Conservation (phyloP, 2,797 vertebrate species). For the Hybognathus amarus region DNA sequence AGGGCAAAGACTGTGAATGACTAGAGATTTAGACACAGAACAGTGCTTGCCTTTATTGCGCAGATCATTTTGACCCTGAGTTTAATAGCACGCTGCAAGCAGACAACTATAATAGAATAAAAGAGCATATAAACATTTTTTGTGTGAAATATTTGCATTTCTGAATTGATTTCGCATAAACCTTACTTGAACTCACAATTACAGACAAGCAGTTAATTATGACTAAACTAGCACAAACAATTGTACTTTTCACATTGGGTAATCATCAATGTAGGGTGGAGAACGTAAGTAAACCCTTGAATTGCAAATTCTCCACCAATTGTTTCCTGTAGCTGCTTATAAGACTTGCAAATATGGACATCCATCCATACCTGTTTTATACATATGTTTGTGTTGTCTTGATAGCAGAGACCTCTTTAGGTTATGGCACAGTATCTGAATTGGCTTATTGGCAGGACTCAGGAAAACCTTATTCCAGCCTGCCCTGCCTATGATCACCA, state of each 20-base stretch:
- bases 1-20: constrained; percentile 23
- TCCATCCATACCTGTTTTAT: neutral
- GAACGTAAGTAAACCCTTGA: neutral
- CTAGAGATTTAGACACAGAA: constrained; percentile 7
- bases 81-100: neutral
- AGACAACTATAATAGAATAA: neutral
- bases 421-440: neutral
- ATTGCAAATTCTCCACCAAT: neutral
- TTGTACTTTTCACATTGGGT: neutral
- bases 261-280: neutral
- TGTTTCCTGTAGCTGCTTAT: neutral
- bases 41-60: constrained; percentile 9
- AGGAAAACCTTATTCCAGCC: neutral
- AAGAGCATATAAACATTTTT: neutral
- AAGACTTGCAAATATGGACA: neutral
- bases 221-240: neutral
- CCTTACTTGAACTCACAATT: neutral
- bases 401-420: neutral
- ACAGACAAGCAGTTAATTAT: neutral
- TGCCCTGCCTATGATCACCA: neutral
- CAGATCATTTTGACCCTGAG: neutral
- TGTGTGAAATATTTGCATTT: neutral
- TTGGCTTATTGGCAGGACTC: neutral
- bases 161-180: neutral
- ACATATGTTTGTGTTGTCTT: neutral